Conservation (phyloP, 2,113 vertebrate genomes). For the Cygnus buccinator region DNA sequence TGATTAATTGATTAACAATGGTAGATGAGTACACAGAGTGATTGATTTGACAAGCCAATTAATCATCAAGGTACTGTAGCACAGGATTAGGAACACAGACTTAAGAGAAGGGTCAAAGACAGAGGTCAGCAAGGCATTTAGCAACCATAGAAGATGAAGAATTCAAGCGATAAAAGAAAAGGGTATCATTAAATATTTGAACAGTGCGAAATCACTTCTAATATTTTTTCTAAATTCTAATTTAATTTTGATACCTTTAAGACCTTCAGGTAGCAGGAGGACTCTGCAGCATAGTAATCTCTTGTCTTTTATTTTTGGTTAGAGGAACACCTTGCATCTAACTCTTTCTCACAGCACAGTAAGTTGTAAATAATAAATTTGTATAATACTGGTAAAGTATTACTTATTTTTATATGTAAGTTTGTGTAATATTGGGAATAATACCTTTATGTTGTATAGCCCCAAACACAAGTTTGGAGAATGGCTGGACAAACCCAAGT, state of each 20-base stretch:
- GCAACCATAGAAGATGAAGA: neutral
- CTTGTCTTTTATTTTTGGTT: neutral
- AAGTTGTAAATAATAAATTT: neutral
- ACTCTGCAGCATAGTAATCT: neutral
- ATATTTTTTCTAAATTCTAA: neutral
- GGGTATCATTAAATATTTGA: neutral
- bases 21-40: neutral
- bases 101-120: neutral
- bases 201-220: neutral
- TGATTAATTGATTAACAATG: constrained; percentile 43
- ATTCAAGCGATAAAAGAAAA: neutral
- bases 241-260: neutral
- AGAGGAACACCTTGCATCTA: neutral
- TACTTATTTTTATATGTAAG: too few relatives aligned
- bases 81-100: neutral
- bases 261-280: neutral
- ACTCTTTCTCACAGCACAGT: neutral
- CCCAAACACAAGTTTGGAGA: neutral
- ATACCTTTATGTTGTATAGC: neutral
- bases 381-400: neutral
- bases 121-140: neutral
- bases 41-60: constrained; percentile 10
- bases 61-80: neutral
- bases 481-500: neutral
- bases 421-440: neutral